A percentile compares a stretch with the other conserved stretches of the same genome.
phyloP scores from a whole-genome alignment of 2,888 invertebrate species.

The Microplitis manilae region DNA sequence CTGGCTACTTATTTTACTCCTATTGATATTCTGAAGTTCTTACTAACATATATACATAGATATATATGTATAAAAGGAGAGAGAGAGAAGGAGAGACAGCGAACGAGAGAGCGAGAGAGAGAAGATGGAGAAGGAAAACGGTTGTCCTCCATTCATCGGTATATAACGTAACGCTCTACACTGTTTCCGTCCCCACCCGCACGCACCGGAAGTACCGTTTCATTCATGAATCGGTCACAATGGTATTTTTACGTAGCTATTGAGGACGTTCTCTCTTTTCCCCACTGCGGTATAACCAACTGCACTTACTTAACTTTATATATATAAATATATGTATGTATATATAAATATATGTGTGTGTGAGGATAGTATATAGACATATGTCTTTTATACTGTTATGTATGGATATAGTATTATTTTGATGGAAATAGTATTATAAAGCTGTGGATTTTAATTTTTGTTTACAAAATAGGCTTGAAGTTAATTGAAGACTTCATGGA shows the following conservation, averaged over 20 bases:
- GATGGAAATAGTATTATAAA: too few relatives aligned
- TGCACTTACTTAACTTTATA: neutral
- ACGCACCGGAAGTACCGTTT: constrained; percentile 69
- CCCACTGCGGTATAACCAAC: constrained; percentile 19
- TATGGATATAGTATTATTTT: too few relatives aligned
- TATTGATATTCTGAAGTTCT: constrained; percentile 17
- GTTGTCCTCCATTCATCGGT: constrained; percentile 59
- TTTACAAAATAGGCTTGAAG: too few relatives aligned
- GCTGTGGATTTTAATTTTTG: too few relatives aligned
- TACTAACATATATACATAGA: neutral
- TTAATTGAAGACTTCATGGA: too few relatives aligned
- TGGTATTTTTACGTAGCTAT: constrained; percentile 70
- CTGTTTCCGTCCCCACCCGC: constrained; percentile 68
- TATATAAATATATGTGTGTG: neutral
- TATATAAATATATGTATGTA: neutral
- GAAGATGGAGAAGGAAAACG: constrained; percentile 54
- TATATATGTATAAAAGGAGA: neutral
- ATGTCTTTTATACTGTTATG: too few relatives aligned
- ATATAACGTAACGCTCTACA: constrained; percentile 66
- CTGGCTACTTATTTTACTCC: constrained; percentile 34
- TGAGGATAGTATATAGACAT: neutral
- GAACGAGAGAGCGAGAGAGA: neutral
- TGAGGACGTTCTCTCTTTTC: constrained; percentile 57
- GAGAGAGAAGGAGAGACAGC: too few relatives aligned
- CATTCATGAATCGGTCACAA: constrained; percentile 71